Base-by-base conservation (phyloP, 2,797 vertebrate genomes). In the Pterois miles region DNA sequence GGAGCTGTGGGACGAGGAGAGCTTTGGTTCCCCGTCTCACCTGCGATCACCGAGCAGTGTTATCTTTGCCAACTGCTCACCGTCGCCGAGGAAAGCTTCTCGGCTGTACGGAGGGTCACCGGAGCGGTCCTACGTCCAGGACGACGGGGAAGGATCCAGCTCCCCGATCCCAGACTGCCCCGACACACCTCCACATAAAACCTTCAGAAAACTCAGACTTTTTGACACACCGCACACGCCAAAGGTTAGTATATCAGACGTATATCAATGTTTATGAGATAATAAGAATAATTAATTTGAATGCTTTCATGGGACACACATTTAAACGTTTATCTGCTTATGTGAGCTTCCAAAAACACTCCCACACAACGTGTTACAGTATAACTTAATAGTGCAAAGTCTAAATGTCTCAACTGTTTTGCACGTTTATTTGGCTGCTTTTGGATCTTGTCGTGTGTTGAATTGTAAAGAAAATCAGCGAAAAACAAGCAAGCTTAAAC, bases 141-240 rank as follows among this genome's bases (percentile, higher is more conserved):
- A 91, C 31, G 95, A 93, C 31, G 85, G 90, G 53, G 92, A 94
- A 29, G 94, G 90, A 1, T 95, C 94, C 38, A 92, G 96, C 86
- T 97, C 97, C 4, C 96, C 97, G 8, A 87, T 96, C 67, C 97
- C 96, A 0, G 96, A 97, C 69, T 96, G 96, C 27, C 98, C 98
- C 0, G 97, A 97, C 85, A 99, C 98, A 1, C 98, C 98, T 46
- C 98, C 98, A 1, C 98, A 99, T 80, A 99, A 99, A 89, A 99
- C 97, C 20, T 97, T 99, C 91, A 95, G 97, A 62, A 99, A 99
- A 65, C 95, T 99, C 46, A 93, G 98, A 0, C 96, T 99, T 0
- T 99, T 99, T 82, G 98, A 99, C 89, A 99, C 98, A 0, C 98
- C 98, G 4, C 98, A 99, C 93, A 99, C 98, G 6, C 98, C 98